These are phyloP conservation scores for Microcebus griseorufus DNA, from an alignment of 2,113 vertebrate species.

Conservation along the genomic window DNA sequence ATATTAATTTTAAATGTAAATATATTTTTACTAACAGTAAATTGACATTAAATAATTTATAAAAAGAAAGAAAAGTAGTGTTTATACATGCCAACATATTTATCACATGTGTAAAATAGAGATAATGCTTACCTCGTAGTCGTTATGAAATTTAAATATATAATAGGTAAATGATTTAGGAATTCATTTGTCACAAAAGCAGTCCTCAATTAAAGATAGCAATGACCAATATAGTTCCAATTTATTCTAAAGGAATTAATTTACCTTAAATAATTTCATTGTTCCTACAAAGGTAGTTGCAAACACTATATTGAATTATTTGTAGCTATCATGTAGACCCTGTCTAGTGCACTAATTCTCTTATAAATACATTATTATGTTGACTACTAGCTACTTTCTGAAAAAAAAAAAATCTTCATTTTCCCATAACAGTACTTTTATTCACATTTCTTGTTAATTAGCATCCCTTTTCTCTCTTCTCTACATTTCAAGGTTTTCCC, in stretches of 20 bases:
- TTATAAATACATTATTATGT: neutral
- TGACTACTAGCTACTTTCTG: neutral
- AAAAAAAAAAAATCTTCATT: conserved; percentile 6
- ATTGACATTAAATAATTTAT: neutral
- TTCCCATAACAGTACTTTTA: neutral
- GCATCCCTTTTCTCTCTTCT: neutral
- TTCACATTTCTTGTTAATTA: neutral
- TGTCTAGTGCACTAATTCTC: neutral
- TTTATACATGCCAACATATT: neutral
- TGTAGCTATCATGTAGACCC: neutral
- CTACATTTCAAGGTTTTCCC: neutral
- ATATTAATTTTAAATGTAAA: neutral
- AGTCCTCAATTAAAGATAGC: neutral
- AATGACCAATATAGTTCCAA: neutral
- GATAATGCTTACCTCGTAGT: neutral
- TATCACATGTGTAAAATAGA: neutral
- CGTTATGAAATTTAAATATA: neutral
- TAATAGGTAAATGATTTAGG: neutral
- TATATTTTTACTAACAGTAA: neutral
- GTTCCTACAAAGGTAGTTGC: neutral
- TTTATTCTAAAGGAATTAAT: neutral
- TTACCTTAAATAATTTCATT: neutral
- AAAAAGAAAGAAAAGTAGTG: neutral
- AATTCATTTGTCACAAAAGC: neutral
- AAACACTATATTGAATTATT: neutral